These are phyloP conservation scores for Leucoma salicis DNA, from an alignment of 2,888 invertebrate genomes.

Conservation along the genomic window DNA sequence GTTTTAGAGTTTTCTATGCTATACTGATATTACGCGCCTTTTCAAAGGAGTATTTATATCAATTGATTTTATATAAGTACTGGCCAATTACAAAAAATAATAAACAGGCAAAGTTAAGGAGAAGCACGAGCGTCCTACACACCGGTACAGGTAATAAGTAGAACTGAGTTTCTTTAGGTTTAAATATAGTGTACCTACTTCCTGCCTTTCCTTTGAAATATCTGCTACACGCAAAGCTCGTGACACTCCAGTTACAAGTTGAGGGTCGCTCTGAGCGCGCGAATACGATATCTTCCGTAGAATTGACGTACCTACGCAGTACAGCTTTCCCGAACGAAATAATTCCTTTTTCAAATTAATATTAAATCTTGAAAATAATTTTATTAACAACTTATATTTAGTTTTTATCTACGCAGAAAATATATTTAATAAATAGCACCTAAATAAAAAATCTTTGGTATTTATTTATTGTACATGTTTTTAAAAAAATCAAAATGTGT, in stretches of 20 bases:
- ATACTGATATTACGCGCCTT: no score
- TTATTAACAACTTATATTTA: background rate
- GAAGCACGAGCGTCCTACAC: no score
- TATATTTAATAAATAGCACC: background rate
- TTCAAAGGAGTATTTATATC: no score
- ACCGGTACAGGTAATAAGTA: background rate
- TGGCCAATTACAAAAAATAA: no score
- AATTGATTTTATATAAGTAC: no score
- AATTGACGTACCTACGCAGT: conserved; percentile 14
- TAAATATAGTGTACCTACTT: background rate
- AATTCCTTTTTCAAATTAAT: conserved; percentile 11
- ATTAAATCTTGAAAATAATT: background rate
- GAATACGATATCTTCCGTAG: conserved; percentile 22
- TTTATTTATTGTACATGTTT: background rate
- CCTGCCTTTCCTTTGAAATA: conserved; percentile 11
- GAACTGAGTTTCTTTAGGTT: background rate
- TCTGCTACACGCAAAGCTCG: conserved; percentile 20
- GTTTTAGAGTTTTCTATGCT: no score
- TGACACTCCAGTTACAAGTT: conserved; percentile 29
- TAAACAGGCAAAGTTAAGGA: no score
- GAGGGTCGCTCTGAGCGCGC: conserved; percentile 26
- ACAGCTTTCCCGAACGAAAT: conserved; percentile 11
- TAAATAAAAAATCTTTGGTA: background rate
- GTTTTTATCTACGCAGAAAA: background rate
- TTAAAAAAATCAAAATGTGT: conserved; percentile 21